Evolutionary conservation across 2,888 invertebrate species (phyloP), one percentile per base, ranked within the genome.

Genomic region (Cyrtodaria siliqua): DNA sequence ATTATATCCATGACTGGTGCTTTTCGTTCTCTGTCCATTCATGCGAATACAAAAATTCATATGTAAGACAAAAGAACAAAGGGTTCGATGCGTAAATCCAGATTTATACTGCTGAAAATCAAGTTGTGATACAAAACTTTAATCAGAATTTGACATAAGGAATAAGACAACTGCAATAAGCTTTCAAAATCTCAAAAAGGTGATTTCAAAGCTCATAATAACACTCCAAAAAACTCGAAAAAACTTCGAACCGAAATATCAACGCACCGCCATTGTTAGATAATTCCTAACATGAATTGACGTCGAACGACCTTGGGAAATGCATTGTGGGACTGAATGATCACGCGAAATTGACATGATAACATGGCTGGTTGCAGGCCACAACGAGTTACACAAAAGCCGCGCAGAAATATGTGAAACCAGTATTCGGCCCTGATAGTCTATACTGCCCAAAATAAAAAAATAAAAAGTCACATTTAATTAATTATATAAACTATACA

Each of bases 241-340:
- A 69, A 57, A 64, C 64, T 55, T 38, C 42, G 40, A 53, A 68
- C 52, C 55, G 73, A 63, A 61, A 33, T 8, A 59, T 29, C 42
- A 29, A 68, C 70, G 70, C 70, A 77, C 72, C 73, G 80, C 80
- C 80, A 80, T 80, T 80, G 76, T 80, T 80, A 77, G 73, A 66
- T 66, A 73, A 80, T 72, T 63, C 80, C 75, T 69, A 69, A 59
- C 73, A 69, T 60, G 63, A 61, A 61, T 50, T 77, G 80, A 76
- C 80, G 72, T 60, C 72, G 20, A 55, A 50, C 55, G 52, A 53
- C 80, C 74, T 79, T 79, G 74, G 68, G 71, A 59, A 49, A 47
- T 42, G 81, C n/a, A 81, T 77, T 81, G 62, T 81, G 81, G 81
- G 77, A 78, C 62, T 47, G 73, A 59, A 52, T 38, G 26, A 63